A percentile compares a stretch with the other conserved stretches of the same genome.
Conservation (phyloP, 2,888 invertebrate genomes). For the Eucriotettix oculatus region DNA sequence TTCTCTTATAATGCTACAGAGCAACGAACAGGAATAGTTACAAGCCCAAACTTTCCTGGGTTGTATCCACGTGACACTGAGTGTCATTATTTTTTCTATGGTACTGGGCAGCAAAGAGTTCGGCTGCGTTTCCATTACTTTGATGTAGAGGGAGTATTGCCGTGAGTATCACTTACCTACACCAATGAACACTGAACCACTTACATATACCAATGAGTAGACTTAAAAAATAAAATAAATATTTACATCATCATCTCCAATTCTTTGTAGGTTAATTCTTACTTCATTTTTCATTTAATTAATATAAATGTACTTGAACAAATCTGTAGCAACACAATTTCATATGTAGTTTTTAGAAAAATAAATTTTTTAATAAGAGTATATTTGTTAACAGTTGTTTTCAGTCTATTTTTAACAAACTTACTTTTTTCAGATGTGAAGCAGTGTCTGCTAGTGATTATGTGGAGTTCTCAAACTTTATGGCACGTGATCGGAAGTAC, state of each 20-base stretch:
- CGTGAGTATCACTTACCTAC: slow-evolving; percentile 44
- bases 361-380: too few species aligned
- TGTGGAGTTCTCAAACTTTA: slow-evolving; percentile 90
- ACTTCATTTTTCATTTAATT: too few species aligned
- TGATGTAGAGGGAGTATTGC: slow-evolving; percentile 85
- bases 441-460: slow-evolving; percentile 85
- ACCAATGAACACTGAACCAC: too few species aligned
- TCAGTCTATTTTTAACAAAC: neutral
- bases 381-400: neutral
- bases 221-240: neutral
- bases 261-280: neutral
- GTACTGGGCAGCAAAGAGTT: slow-evolving; percentile 56
- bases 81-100: slow-evolving; percentile 84
- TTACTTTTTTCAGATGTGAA: slow-evolving; percentile 52
- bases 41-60: slow-evolving; percentile 82
- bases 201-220: neutral
- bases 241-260: neutral
- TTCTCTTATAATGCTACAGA: slow-evolving; percentile 77
- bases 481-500: slow-evolving; percentile 78
- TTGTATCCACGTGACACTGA: slow-evolving; percentile 77
- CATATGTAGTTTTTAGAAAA: too few species aligned
- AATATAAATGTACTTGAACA: too few species aligned
- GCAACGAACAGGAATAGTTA: slow-evolving; percentile 61
- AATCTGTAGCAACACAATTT: too few species aligned
- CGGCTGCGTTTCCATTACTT: slow-evolving; percentile 78